phyloP scores from a whole-genome alignment of 2,113 vertebrate genomes.

The Amphiprion percula region DNA sequence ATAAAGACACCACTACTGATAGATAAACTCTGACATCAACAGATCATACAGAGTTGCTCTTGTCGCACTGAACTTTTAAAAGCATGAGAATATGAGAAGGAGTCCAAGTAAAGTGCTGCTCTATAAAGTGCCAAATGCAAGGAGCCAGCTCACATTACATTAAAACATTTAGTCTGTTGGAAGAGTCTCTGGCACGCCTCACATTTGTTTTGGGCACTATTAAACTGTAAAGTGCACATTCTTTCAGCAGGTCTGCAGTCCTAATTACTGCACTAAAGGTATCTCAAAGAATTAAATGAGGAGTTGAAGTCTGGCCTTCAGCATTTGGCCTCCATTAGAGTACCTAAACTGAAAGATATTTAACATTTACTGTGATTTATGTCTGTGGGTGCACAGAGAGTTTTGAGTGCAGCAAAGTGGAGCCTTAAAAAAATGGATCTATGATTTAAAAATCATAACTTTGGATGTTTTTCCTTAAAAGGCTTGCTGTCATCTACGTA shows the following conservation, averaged over 20 bases:
- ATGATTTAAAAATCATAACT: too few relatives aligned
- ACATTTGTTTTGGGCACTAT: not conserved
- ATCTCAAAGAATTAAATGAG: conserved; percentile 8
- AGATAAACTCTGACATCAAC: not conserved
- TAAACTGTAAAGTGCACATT: not conserved
- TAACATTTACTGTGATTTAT: too few relatives aligned
- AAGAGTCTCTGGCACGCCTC: not conserved
- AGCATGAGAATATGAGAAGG: not conserved
- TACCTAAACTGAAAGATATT: too few relatives aligned
- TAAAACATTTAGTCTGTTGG: not conserved
- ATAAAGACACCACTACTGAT: conserved; percentile 1
- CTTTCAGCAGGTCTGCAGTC: not conserved
- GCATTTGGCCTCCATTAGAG: too few relatives aligned
- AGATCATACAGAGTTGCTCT: conserved; percentile 5
- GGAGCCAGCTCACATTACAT: not conserved
- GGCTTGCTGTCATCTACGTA: too few relatives aligned
- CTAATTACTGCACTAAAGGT: not conserved
- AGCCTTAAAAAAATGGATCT: too few relatives aligned
- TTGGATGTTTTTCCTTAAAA: too few relatives aligned
- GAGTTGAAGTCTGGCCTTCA: not conserved
- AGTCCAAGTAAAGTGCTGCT: not conserved
- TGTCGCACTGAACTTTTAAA: conserved; percentile 4
- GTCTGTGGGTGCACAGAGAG: too few relatives aligned
- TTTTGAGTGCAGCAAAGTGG: too few relatives aligned
- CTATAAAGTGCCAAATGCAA: not conserved